phyloP scores from a whole-genome alignment of 2,888 invertebrate genomes.

The Esperia sulphurella region DNA sequence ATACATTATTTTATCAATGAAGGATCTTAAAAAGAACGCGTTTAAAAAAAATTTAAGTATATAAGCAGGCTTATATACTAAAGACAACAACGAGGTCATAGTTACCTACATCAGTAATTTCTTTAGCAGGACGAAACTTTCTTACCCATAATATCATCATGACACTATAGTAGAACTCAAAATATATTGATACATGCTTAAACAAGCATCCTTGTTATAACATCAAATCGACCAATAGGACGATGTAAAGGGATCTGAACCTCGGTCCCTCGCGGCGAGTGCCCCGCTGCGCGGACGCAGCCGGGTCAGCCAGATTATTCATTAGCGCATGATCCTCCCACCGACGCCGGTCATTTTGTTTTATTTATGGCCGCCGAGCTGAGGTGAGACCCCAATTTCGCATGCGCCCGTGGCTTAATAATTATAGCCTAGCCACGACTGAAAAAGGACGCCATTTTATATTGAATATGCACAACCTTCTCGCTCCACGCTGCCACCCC shows the following conservation, averaged over 20 bases:
- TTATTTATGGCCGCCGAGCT: slow-evolving; percentile 70
- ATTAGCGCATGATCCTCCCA: slow-evolving; percentile 74
- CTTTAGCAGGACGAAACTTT: too few species aligned
- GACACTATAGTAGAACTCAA: too few species aligned
- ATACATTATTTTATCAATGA: too few species aligned
- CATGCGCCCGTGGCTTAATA: slow-evolving; percentile 71
- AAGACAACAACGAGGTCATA: too few species aligned
- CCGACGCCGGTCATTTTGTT: slow-evolving; percentile 67
- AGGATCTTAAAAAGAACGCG: too few species aligned
- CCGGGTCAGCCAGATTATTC: slow-evolving; percentile 54
- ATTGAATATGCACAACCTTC: slow-evolving; percentile 42
- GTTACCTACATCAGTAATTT: too few species aligned
- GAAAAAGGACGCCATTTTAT: slow-evolving; percentile 70
- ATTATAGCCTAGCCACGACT: slow-evolving; percentile 70
- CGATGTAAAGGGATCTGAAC: slow-evolving; percentile 6
- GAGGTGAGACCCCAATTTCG: slow-evolving; percentile 79
- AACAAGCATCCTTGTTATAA: slow-evolving; percentile 11
- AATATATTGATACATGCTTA: neutral
- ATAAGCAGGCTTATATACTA: too few species aligned
- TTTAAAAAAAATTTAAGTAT: too few species aligned
- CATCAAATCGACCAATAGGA: slow-evolving; percentile 26
- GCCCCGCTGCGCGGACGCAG: slow-evolving; percentile 15
- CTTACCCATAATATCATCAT: too few species aligned
- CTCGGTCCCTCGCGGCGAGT: slow-evolving; percentile 5
- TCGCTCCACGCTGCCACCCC: slow-evolving; percentile 1